Base-by-base conservation (phyloP, 1,140 invertebrate species). In the Lordiphosa stackelbergi region DNA sequence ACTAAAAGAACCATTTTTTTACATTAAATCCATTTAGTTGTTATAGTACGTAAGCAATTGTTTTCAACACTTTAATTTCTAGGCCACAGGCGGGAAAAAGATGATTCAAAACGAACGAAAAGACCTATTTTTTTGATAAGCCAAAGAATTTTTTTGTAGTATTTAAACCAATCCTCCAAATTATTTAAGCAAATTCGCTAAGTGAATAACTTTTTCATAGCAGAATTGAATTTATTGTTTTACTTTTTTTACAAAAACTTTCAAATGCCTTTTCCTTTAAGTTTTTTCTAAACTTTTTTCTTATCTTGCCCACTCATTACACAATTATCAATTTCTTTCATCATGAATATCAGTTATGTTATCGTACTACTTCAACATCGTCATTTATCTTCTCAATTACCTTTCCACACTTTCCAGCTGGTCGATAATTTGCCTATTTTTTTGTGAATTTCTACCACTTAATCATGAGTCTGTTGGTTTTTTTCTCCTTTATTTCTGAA, bases 321-420 rank as follows among this genome's bases (percentile, higher is more conserved):
- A 11, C 12, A 11, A 28, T 6, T 31, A 31, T 10, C 4, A 9
- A 42, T 22, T 28, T 45, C 42, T 45, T 31, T 46, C 43, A 46
- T 46, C 43, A 31, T 46, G 43, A 24, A 46, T 46, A 31, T 46
- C 13, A n/a, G 43, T 12, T 28, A 46, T 46, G 43, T 46, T 46
- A 46, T 46, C 43, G 13, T 12, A 46, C 31, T 24, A 28, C 43
- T 13, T 31, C 43, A 46, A 31, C 43, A 31, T 31, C 28, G 7
- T 46, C 43, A 46, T 46, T 46, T 46, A 46, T 46, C 43, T 46
- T 46, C 43, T 34, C 43, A 46, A 46, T 46, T 46, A 46, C 43
- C 24, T 31, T 24, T 31, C 43, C 4, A 11, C 13, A 28, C 43
- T 46, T 46, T 34, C 31, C 43, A 9, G 6, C 9, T 46, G 7